Evolutionary conservation across 2,888 invertebrate species (phyloP), one percentile per base, ranked within the genome.

Genomic region (Stenodema calcarata): DNA sequence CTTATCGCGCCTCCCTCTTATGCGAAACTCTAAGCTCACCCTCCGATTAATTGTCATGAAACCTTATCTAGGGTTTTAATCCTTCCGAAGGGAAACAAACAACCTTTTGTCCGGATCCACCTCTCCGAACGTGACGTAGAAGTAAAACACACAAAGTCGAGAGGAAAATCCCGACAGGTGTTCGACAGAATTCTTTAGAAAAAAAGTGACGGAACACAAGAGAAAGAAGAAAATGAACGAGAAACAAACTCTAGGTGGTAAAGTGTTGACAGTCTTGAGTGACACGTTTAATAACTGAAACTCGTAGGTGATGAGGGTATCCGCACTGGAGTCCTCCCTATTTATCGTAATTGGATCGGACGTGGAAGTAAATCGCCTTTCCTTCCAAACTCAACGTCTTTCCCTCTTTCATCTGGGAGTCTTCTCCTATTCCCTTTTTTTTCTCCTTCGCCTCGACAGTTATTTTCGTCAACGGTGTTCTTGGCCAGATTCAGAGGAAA

Each of bases 21-120:
- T 73, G 73, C 30, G 16, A 41, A 73, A 28, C 28, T 28, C 73
- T 73, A 73, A 73, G 73, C 73, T 73, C 73, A 30, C 73, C 35
- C 73, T 73, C 73, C 73, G 73, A 73, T 73, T 73, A 73, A 73
- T 73, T 73, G 73, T 73, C 73, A 73, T 73, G 73, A 73, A 70
- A 62, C 62, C 73, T 73, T 73, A 73, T 73, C 73, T 73, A 28
- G 41, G 41, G 73, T 41, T 30, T 41, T 73, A 73, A 73, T 35
- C 73, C 73, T 28, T 35, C 73, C 35, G 30, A 28, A 35, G 30
- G 30, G 70, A 35, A n/a, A 70, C 70, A 70, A 70, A 28, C 70
- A 70, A 28, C 70, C 70, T 70, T 73, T 30, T 73, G 16, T 30
- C 73, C 35, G 35, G n/a, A 16, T 73, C 35, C 35, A 18, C 35